Percentiles rank a stretch among this genome's conserved stretches.
Conservation (phyloP, 2,888 invertebrate species). For the Heteromurus nitidus region DNA sequence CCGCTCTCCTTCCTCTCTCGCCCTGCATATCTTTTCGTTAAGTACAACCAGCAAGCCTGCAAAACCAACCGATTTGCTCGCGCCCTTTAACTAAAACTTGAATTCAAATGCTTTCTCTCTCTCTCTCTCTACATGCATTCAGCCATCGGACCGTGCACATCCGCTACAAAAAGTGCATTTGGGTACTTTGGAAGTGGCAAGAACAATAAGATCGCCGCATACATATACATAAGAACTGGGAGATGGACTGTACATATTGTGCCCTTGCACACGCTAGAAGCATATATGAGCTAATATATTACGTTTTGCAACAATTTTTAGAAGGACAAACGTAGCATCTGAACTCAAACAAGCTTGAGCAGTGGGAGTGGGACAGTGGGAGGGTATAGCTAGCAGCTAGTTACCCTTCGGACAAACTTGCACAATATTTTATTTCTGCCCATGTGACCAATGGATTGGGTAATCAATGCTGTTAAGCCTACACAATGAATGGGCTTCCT, state of each 20-base stretch:
- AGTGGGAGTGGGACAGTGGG: background rate
- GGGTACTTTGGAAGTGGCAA: no score
- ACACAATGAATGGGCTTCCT: slow-evolving; percentile 42
- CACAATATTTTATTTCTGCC: slow-evolving; percentile 62
- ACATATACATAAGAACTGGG: no score
- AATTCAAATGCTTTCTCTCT: no score
- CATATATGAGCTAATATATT: no score
- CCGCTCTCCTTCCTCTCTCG: slow-evolving; percentile 28
- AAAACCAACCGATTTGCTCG: slow-evolving; percentile 27
- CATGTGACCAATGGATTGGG: slow-evolving; percentile 61
- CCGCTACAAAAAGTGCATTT: no score
- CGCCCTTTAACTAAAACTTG: background rate
- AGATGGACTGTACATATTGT: background rate
- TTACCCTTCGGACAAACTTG: slow-evolving; percentile 43
- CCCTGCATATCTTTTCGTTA: background rate
- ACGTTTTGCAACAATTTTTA: no score
- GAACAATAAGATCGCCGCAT: no score
- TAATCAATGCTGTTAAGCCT: slow-evolving; percentile 60
- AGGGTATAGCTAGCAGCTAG: no score
- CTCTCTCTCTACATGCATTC: no score
- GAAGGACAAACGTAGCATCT: background rate
- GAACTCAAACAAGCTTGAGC: background rate
- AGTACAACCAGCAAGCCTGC: slow-evolving; percentile 23
- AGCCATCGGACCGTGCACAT: no score
- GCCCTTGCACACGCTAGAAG: no score